A percentile compares a stretch with the other conserved stretches of the same genome.
Evolutionary conservation across 2,888 invertebrate species (phyloP).

Genomic region (Lasius platythorax): DNA sequence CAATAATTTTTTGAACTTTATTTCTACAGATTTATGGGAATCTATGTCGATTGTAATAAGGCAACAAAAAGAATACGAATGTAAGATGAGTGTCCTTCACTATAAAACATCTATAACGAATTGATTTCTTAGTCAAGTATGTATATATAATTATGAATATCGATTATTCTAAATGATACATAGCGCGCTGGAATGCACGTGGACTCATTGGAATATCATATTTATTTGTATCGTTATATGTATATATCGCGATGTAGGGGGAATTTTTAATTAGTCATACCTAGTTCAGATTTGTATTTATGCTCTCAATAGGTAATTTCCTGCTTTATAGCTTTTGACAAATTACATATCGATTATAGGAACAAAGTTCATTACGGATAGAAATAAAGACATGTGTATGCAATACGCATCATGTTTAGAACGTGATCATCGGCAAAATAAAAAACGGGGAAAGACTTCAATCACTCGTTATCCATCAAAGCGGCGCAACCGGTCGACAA

Average conservation of each 20-base stretch:
- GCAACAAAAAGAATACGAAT: neutral
- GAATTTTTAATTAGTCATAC: slow-evolving; percentile 12
- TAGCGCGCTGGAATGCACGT: neutral
- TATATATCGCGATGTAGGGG: neutral
- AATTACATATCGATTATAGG: neutral
- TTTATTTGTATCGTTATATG: neutral
- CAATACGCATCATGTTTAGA: neutral
- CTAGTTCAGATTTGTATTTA: neutral
- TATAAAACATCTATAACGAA: neutral
- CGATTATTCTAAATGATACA: neutral
- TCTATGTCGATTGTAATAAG: neutral
- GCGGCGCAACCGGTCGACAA: neutral
- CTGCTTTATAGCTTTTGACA: neutral
- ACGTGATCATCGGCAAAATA: neutral
- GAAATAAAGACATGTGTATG: neutral
- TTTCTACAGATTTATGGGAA: neutral
- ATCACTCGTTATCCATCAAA: neutral
- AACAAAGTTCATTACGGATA: neutral
- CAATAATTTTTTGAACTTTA: neutral
- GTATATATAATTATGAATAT: neutral
- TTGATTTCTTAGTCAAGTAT: neutral
- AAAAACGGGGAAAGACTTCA: neutral
- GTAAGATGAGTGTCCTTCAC: neutral
- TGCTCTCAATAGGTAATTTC: neutral
- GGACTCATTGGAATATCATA: neutral